Percentiles rank a stretch among this genome's conserved stretches.
Conservation (phyloP, 1,140 invertebrate genomes). For the Cyrtorhinus lividipennis region DNA sequence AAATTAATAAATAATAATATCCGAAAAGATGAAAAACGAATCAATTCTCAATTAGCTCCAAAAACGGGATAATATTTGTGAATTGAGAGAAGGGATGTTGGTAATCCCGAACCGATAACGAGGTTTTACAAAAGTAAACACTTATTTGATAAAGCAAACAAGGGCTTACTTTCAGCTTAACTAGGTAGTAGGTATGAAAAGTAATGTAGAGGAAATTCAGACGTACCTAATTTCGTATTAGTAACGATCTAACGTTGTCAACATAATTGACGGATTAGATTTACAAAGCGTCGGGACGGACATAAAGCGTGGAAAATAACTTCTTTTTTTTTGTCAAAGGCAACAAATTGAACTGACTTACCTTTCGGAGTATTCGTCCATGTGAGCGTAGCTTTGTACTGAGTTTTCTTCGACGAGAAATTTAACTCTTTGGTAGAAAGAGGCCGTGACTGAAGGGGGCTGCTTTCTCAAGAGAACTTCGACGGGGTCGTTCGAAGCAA, state of each 20-base stretch:
- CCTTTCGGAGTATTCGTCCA: slow-evolving; percentile 96
- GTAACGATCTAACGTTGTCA: not conserved
- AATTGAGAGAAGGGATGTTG: too few species aligned
- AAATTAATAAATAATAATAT: too few species aligned
- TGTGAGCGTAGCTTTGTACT: slow-evolving; percentile 93
- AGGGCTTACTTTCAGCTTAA: not conserved
- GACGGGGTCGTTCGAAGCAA: slow-evolving; percentile 85
- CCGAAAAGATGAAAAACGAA: too few species aligned
- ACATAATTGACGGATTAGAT: not conserved
- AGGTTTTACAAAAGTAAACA: not conserved
- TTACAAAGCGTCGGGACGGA: slow-evolving; percentile 3
- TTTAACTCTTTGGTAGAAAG: slow-evolving; percentile 94
- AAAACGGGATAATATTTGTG: too few species aligned
- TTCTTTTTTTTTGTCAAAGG: not conserved
- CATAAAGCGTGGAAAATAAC: not conserved
- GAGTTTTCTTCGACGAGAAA: slow-evolving; percentile 98
- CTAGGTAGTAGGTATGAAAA: not conserved
- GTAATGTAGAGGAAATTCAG: not conserved
- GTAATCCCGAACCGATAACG: not conserved
- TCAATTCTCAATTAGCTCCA: too few species aligned
- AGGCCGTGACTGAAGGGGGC: slow-evolving; percentile 86
- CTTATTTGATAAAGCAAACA: not conserved
- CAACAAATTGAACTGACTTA: slow-evolving; percentile 48
- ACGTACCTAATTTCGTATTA: not conserved
- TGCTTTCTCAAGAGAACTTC: slow-evolving; percentile 90